phyloP scores from a whole-genome alignment of 2,113 vertebrate species.

The Tychaedon coryphoeus region DNA sequence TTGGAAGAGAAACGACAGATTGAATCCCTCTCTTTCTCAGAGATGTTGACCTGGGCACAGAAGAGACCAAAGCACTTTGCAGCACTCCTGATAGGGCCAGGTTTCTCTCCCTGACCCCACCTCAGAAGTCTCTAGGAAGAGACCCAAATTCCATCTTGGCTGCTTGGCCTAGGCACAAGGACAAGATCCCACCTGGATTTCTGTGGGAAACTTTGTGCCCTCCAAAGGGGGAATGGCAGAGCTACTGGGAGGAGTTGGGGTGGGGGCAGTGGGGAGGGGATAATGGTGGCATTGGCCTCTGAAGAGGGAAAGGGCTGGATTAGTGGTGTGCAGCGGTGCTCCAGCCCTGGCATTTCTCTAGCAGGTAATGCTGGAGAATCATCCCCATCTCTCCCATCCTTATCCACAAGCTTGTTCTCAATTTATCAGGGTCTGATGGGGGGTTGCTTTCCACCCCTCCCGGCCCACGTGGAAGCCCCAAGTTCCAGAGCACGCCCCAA shows the following conservation, averaged over 20 bases:
- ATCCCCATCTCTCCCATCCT: not conserved
- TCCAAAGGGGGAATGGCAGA: not conserved
- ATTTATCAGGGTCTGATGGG: not conserved
- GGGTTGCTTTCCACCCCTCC: not conserved
- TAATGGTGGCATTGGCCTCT: not conserved
- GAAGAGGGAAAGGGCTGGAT: not conserved
- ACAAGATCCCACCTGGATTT: not conserved
- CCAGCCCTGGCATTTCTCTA: not conserved
- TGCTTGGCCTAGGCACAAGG: too few relatives aligned
- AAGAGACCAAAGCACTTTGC: not conserved
- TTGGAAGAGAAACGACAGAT: conserved; percentile 47
- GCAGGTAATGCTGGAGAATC: not conserved
- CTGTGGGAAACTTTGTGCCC: not conserved
- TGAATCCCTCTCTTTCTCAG: conserved; percentile 55
- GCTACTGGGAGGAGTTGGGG: not conserved
- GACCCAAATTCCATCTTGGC: not conserved
- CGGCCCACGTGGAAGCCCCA: not conserved
- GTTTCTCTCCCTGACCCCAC: not conserved
- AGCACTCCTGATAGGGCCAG: not conserved
- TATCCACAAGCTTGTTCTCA: not conserved
- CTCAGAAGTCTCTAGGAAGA: not conserved
- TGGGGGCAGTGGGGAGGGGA: not conserved
- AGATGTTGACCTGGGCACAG: conserved; percentile 69
- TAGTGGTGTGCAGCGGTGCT: not conserved
- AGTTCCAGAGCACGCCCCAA: not conserved